These are phyloP conservation scores for Threskiornis aethiopicus DNA, from an alignment of 2,797 vertebrate species.

Conservation along the genomic window DNA sequence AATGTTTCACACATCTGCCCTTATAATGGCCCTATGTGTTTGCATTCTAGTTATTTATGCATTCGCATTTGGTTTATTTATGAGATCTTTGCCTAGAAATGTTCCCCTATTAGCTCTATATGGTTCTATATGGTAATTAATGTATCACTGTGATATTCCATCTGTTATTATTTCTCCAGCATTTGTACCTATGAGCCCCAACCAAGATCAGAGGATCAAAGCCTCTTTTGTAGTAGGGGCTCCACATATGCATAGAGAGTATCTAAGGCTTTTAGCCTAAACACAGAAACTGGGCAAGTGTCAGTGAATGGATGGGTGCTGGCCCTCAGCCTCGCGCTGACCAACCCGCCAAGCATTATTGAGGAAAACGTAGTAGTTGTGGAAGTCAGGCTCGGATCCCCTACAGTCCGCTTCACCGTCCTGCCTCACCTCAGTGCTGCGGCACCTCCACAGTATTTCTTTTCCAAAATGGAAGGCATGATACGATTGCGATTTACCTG, in stretches of 20 bases:
- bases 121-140: conserved; percentile 31
- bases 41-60: conserved; percentile 61
- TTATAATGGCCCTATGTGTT: conserved; percentile 49
- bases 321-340: not conserved
- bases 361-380: not conserved
- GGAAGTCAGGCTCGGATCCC: not conserved
- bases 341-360: fast-evolving
- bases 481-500: not conserved
- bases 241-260: not conserved
- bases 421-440: not conserved
- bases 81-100: conserved; percentile 49
- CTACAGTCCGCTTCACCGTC: not conserved
- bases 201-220: conserved; percentile 40
- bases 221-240: conserved; percentile 11
- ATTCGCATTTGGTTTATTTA: conserved; percentile 59
- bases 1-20: conserved; percentile 43
- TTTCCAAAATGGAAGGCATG: not conserved
- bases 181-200: conserved; percentile 8
- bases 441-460: not conserved
- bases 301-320: not conserved
- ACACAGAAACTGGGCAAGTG: not conserved
- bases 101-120: conserved; percentile 21
- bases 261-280: not conserved
- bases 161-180: conserved; percentile 48
- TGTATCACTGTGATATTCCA: conserved; percentile 36